These are phyloP conservation scores for Drosophila prolongata DNA, from an alignment of 2,888 invertebrate species.

Conservation along the genomic window DNA sequence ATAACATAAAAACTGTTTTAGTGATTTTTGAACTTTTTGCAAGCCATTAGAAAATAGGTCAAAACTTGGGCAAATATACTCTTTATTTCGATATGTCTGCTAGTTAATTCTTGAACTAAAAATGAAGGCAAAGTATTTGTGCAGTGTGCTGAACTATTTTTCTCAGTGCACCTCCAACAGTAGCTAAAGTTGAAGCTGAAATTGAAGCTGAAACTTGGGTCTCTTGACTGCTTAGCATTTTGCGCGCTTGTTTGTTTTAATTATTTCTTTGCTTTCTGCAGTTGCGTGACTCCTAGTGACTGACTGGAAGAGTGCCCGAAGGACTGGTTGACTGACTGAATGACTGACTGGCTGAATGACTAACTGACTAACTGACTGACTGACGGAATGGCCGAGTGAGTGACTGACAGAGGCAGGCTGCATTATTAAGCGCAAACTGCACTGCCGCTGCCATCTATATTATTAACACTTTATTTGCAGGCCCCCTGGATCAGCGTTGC, in stretches of 20 bases:
- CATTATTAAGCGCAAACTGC: conserved; percentile 78
- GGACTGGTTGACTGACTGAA: conserved; percentile 35
- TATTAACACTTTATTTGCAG: conserved; percentile 79
- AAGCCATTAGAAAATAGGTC: too few species aligned
- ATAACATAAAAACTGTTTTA: too few species aligned
- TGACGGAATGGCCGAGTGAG: conserved; percentile 28
- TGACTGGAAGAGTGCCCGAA: conserved; percentile 15
- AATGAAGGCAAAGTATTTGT: too few species aligned
- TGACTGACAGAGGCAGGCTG: conserved; percentile 44
- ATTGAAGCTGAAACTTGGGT: conserved; percentile 25
- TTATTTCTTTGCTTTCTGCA: conserved; percentile 75
- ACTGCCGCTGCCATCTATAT: conserved; percentile 76
- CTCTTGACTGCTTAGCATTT: conserved; percentile 69
- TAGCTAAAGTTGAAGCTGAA: conserved; percentile 25
- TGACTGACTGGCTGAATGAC: conserved; percentile 32
- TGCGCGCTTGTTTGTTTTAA: conserved; percentile 80
- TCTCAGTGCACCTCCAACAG: conserved; percentile 14
- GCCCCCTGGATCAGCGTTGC: conserved; percentile 60
- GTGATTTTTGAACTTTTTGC: too few species aligned
- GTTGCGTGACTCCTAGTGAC: conserved; percentile 64
- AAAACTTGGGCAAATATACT: too few species aligned
- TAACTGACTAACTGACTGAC: conserved; percentile 14
- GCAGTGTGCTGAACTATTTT: not conserved
- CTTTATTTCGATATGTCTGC: too few species aligned
- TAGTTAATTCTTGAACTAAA: too few species aligned